A percentile compares a stretch with the other conserved stretches of the same genome.
These are phyloP conservation scores for Acanthoscelides obtectus DNA, from an alignment of 2,888 invertebrate genomes.

Conservation along the genomic window DNA sequence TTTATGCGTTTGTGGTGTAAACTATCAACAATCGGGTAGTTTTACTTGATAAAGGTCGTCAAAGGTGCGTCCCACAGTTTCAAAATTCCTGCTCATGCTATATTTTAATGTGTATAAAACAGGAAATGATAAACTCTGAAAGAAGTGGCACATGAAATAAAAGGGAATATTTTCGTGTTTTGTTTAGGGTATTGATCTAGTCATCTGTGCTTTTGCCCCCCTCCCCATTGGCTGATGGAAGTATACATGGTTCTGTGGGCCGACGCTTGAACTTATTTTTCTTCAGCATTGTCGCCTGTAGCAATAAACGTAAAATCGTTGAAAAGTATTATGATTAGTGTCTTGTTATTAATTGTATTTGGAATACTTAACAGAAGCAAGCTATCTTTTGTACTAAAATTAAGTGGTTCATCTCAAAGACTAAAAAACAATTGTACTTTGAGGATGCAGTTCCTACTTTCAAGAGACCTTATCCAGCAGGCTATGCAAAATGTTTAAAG, in stretches of 20 bases:
- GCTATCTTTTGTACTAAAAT: neutral
- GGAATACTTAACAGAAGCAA: neutral
- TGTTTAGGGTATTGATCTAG: slow-evolving; percentile 37
- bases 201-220: slow-evolving; percentile 62
- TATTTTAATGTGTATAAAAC: neutral
- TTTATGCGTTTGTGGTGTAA: too few species aligned
- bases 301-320: slow-evolving; percentile 24
- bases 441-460: too few species aligned
- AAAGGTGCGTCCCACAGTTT: neutral
- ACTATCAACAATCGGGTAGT: too few species aligned
- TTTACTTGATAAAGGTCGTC: neutral
- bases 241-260: slow-evolving; percentile 77
- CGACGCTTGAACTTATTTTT: slow-evolving; percentile 98
- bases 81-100: neutral
- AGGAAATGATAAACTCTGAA: neutral
- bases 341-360: neutral
- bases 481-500: too few species aligned
- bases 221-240: slow-evolving; percentile 54
- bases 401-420: too few species aligned
- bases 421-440: too few species aligned
- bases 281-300: slow-evolving; percentile 99
- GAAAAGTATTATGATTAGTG: neutral
- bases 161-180: neutral
- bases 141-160: neutral
- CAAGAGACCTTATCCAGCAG: too few species aligned